Evolutionary conservation across 2,888 invertebrate species (phyloP).

Genomic region (Leptinotarsa juncta): DNA sequence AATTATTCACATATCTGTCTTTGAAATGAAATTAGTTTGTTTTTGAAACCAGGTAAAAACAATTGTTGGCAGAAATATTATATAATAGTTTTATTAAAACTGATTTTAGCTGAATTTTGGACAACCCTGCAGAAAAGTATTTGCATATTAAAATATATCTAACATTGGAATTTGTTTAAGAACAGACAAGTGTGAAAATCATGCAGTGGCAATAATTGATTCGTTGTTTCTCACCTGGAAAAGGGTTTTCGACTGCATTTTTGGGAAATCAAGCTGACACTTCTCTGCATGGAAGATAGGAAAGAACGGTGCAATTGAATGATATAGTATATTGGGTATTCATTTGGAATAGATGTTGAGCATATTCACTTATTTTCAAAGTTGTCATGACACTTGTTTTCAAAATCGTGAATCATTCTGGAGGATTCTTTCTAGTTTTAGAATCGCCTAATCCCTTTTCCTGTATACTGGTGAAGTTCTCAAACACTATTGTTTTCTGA

Average conservation of each 20-base stretch:
- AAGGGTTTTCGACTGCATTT: background rate
- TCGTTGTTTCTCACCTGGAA: background rate
- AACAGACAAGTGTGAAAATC: too few relatives aligned
- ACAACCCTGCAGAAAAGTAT: too few relatives aligned
- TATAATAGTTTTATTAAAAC: too few relatives aligned
- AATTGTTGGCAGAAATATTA: too few relatives aligned
- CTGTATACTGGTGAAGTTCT: conserved; percentile 14
- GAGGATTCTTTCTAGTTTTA: background rate
- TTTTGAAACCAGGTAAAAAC: too few relatives aligned
- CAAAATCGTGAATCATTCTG: background rate
- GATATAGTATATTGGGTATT: conserved; percentile 4
- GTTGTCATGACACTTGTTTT: background rate
- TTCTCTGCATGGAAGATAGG: background rate
- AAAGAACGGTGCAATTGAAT: background rate
- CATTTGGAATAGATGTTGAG: background rate
- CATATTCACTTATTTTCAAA: too few relatives aligned
- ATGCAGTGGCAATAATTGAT: too few relatives aligned
- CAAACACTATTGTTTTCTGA: background rate
- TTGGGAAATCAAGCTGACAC: background rate
- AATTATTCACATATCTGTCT: too few relatives aligned
- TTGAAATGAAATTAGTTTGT: too few relatives aligned
- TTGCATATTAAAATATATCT: too few relatives aligned
- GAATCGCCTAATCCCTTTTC: background rate
- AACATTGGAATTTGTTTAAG: too few relatives aligned
- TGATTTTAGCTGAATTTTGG: too few relatives aligned